Evolutionary conservation across 2,113 vertebrate genomes (phyloP).

Genomic region (Plecturocebus donacophilus): DNA sequence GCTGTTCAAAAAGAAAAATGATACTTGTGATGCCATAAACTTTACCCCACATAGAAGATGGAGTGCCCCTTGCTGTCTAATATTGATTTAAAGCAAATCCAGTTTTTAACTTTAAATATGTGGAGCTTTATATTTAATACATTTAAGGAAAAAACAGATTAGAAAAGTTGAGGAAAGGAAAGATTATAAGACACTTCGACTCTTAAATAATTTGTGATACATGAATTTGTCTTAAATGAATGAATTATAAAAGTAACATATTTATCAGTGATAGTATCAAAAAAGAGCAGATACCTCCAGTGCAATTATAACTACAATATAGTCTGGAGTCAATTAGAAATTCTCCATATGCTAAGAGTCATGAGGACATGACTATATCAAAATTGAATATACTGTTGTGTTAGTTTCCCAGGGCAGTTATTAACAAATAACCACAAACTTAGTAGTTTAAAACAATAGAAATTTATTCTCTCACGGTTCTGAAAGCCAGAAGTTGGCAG

Average conservation of each 20-base stretch:
- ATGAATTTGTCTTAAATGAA: not conserved
- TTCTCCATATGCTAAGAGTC: not conserved
- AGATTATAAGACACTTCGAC: not conserved
- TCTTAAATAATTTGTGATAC: constrained; percentile 2
- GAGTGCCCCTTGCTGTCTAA: not conserved
- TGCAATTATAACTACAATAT: not conserved
- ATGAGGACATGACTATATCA: not conserved
- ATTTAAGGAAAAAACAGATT: not conserved
- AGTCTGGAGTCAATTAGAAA: not conserved
- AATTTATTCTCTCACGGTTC: not conserved
- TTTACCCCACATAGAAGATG: not conserved
- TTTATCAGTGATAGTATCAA: not conserved
- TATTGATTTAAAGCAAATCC: constrained; percentile 27
- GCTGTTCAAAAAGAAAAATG: not conserved
- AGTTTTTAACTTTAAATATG: not conserved
- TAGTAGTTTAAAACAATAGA: not conserved
- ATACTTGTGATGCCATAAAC: not conserved
- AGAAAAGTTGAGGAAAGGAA: not conserved
- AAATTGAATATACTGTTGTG: not conserved
- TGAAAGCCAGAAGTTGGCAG: not conserved
- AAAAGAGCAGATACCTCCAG: not conserved
- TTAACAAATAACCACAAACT: not conserved
- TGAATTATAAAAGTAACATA: not conserved
- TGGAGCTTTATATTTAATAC: not conserved
- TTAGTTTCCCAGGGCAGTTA: not conserved